Evolutionary conservation across 2,888 invertebrate genomes (phyloP), one percentile per base, ranked within the genome.

Genomic region (Callyntrura guangdongensis): DNA sequence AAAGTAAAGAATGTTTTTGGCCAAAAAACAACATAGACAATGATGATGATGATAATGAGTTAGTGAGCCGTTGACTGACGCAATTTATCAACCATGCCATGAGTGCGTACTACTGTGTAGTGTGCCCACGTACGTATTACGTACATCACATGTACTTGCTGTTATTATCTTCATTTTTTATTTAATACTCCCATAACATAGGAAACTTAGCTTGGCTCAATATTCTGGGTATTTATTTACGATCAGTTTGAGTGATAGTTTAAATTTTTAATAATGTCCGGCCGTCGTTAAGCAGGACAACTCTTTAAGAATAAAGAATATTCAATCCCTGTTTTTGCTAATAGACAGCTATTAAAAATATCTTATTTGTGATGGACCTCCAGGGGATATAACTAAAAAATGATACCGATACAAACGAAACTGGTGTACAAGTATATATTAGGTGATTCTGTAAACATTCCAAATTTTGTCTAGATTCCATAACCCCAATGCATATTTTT

Each of bases 151-250:
- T 25, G 27, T n/a, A 8, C 61, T 45, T 27, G 3, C 11, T 67
- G 1, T 64, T 1, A 36, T 36, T 36, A 36, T 74, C 17, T 74
- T 74, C 22, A 20, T 47, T 74, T 47, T 69, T 74, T 74, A 74
- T 74, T 74, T 74, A 1, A 5, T 20, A 22, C 74, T 74, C 74
- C 74, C 49, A 74, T 74, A 74, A 74, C 74, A 74, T 74, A 74
- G 47, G 20, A 49, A 49, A 49, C 20, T 0, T 8, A 25, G 17
- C 8, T 22, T 69, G 6, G 45, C 49, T 49, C 1, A 74, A 22
- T 49, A 74, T 22, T 49, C 74, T 49, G 47, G 22, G 49, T 49
- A 47, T 49, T 49, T 72, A 20, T 45, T 25, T 20, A n/a, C 25
- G 25, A 8, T 25, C 14, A n/a, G 25, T 64, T 64, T 6, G 20